These are phyloP conservation scores for Tichodroma muraria DNA, from an alignment of 2,113 vertebrate genomes.

Conservation along the genomic window DNA sequence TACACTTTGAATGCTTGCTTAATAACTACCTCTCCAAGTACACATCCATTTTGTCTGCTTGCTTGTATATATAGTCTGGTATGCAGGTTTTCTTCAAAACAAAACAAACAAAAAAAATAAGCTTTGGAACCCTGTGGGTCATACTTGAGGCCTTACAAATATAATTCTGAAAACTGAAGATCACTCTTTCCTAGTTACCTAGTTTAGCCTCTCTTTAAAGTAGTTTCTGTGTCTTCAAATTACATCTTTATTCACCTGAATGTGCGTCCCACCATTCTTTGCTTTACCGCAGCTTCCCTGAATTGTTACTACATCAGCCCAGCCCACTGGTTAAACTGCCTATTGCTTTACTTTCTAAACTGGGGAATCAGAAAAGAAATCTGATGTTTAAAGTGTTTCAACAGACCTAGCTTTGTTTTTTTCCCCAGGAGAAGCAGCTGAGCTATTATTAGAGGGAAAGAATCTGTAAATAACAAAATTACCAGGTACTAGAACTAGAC, in stretches of 20 bases:
- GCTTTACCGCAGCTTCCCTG: not conserved
- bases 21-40: not conserved
- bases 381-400: not conserved
- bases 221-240: not conserved
- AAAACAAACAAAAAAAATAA: not conserved
- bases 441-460: not conserved
- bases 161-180: not conserved
- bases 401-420: not conserved
- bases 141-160: not conserved
- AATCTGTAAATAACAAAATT: not conserved
- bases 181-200: not conserved
- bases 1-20: not conserved
- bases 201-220: not conserved
- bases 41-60: not conserved
- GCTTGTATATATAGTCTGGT: not conserved
- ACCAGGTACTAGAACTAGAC: not conserved
- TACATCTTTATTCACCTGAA: not conserved
- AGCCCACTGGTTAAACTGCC: not conserved
- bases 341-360: not conserved
- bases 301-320: not conserved
- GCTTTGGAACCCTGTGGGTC: not conserved
- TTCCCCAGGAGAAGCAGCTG: not conserved
- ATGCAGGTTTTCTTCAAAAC: not conserved
- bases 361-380: not conserved
- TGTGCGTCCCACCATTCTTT: rapidly evolving